Conservation (phyloP, 2,888 invertebrate species). For the Dynastes tityus region DNA sequence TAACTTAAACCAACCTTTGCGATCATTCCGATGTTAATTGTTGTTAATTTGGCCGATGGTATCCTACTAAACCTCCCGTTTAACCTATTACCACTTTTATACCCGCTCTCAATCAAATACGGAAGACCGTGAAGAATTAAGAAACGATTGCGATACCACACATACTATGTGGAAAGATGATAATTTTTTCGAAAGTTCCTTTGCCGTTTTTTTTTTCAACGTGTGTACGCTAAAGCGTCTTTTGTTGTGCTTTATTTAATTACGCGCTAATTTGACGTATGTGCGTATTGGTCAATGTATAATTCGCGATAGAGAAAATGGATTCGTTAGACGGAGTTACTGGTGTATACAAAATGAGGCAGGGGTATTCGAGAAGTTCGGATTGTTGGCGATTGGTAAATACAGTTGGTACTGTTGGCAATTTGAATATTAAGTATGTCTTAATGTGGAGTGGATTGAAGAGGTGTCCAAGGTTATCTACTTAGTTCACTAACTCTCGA, state of each 20-base stretch:
- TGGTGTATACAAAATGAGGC: not conserved
- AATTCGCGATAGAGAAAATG: not conserved
- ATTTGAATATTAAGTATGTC: no score
- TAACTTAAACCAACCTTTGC: slow-evolving; percentile 5
- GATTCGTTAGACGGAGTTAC: not conserved
- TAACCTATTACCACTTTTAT: not conserved
- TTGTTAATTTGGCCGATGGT: slow-evolving; percentile 6
- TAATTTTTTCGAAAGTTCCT: slow-evolving; percentile 26
- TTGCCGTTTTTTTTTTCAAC: not conserved
- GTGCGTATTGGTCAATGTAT: slow-evolving; percentile 1
- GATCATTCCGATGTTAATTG: slow-evolving; percentile 12
- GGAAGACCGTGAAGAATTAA: slow-evolving; percentile 20
- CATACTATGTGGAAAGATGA: slow-evolving; percentile 10
- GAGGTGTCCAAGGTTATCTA: no score
- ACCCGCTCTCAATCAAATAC: not conserved
- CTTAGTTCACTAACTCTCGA: no score
- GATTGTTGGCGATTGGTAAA: not conserved
- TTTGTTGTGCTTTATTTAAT: not conserved
- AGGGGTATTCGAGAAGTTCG: not conserved
- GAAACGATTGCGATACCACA: not conserved
- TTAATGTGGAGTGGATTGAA: no score
- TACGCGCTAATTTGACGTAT: not conserved
- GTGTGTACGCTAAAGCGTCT: no score
- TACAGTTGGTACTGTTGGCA: not conserved
- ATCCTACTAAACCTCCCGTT: not conserved